A percentile compares a stretch with the other conserved stretches of the same genome.
These are phyloP conservation scores for Pandemis corylana DNA, from an alignment of 2,888 invertebrate species.

Conservation along the genomic window DNA sequence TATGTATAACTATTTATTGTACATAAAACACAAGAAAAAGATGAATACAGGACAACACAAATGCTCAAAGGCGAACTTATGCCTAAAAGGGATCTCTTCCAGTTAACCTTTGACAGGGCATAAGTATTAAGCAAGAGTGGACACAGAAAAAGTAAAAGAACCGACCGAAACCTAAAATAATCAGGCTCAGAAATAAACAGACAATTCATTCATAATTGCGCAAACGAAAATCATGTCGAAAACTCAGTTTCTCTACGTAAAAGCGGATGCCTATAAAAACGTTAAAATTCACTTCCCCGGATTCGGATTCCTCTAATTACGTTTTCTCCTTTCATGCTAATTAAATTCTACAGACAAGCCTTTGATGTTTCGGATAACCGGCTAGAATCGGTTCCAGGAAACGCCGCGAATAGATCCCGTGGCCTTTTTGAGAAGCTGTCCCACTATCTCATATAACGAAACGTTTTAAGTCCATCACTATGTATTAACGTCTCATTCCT, in stretches of 20 bases:
- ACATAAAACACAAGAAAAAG: too few species aligned
- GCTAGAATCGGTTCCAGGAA: slow-evolving; percentile 40
- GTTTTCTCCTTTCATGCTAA: slow-evolving; percentile 3
- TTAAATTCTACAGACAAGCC: background rate
- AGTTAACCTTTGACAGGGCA: too few species aligned
- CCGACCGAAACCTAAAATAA: too few species aligned
- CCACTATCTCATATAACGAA: slow-evolving; percentile 38
- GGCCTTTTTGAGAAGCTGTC: slow-evolving; percentile 46
- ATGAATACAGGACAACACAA: too few species aligned
- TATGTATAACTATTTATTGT: too few species aligned
- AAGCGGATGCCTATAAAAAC: background rate
- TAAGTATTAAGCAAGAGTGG: too few species aligned
- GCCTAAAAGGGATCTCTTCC: too few species aligned
- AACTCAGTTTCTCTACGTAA: too few species aligned
- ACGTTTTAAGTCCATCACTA: background rate
- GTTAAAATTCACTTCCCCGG: background rate
- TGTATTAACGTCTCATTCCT: background rate
- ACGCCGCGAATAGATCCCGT: slow-evolving; percentile 45
- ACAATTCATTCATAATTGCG: background rate
- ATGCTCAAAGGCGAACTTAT: too few species aligned
- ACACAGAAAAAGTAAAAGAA: too few species aligned
- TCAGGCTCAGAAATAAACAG: too few species aligned
- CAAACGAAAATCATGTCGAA: too few species aligned
- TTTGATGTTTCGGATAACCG: slow-evolving; percentile 15
- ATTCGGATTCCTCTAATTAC: background rate